These are phyloP conservation scores for Leuciscus idus DNA, from an alignment of 2,113 vertebrate genomes.

Conservation along the genomic window DNA sequence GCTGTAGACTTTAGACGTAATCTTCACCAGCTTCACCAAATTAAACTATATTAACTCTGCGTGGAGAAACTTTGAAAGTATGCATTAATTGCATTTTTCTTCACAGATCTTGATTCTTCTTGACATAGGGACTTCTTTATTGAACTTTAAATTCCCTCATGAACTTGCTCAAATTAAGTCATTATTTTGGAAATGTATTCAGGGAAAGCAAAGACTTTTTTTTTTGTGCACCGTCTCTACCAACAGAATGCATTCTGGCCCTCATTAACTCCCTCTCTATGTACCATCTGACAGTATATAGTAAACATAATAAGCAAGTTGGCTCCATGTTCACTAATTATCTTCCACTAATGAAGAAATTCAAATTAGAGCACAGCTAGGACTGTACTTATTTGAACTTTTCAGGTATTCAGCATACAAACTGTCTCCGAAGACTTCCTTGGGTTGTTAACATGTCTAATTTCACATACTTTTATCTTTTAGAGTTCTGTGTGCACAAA, in stretches of 20 bases:
- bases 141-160: conserved; percentile 1
- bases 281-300: conserved; percentile 28
- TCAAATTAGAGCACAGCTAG: conserved; percentile 34
- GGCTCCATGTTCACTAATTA: conserved; percentile 42
- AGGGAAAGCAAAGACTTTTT: conserved; percentile 21
- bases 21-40: not conserved
- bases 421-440: not conserved
- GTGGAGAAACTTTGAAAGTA: not conserved
- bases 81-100: conserved; percentile 23
- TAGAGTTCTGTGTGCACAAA: not conserved
- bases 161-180: not conserved
- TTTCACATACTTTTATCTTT: not conserved
- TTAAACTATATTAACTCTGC: not conserved
- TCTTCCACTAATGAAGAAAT: conserved; percentile 47
- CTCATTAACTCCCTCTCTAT: conserved; percentile 35
- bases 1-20: not conserved
- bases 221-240: not conserved
- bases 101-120: not conserved
- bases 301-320: conserved; percentile 38
- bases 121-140: conserved; percentile 6
- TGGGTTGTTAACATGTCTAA: not conserved
- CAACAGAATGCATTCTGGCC: conserved; percentile 24
- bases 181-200: not conserved
- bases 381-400: conserved; percentile 2
- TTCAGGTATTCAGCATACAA: conserved; percentile 14